Evolutionary conservation across 2,797 vertebrate species (phyloP), one percentile per base, ranked within the genome.

Genomic region (Catostomus latipinnis): DNA sequence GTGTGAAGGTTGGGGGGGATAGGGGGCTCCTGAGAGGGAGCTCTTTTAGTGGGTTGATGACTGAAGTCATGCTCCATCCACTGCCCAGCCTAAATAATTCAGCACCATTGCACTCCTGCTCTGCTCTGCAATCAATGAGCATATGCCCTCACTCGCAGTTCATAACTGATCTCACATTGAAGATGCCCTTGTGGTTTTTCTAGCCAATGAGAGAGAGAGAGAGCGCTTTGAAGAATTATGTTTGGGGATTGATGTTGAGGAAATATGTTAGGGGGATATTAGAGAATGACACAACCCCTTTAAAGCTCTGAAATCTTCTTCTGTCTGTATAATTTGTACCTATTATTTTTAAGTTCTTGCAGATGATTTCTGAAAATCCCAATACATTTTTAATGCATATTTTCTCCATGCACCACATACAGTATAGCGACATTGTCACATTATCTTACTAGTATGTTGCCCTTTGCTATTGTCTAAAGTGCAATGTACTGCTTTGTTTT

Each of bases 41-140:
- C 56, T 61, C 63, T 67, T 45, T 67, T 49, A 61, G 34, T 22
- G 68, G 74, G 52, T 72, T 34, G 34, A 34, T 34, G 34, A 34
- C 34, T 34, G 2, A 4, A 34, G 34, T 34, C 67, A 72, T 81
- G 74, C 80, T 80, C 54, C 67, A 78, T 83, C 74, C 78, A 69
- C 80, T 69, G n/a, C 54, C 60, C 48, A 57, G 78, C 70, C 74
- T 88, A 85, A 88, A 87, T 87, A 82, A 86, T 86, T 87, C 76
- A 86, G 16, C 52, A 76, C 46, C 58, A 18, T 63, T 81, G 77
- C 81, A 81, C 82, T 81, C 73, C 62, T 84, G 82, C 77, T 87
- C 82, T 76, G 78, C 74, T 60, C 82, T 71, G 65, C 85, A 86
- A 86, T 84, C 85, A 68, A 86, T 86, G 71, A 82, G 82, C 83